Percentiles rank a stretch among this genome's conserved stretches.
These are phyloP conservation scores for Lordiphosa clarofinis DNA, from an alignment of 1,140 invertebrate species.

Conservation along the genomic window DNA sequence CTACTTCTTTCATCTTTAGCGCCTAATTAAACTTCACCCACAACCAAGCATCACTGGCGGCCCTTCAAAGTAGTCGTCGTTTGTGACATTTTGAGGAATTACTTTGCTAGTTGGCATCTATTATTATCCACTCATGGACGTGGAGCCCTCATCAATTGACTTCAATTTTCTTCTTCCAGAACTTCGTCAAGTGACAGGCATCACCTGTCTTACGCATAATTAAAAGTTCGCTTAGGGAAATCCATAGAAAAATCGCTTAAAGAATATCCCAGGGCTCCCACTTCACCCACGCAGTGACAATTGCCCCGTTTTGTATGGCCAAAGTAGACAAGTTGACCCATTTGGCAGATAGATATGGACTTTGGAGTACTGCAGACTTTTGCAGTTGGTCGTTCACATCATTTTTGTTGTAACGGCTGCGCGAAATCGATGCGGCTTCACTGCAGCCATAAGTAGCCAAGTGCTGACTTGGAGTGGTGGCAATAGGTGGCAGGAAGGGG, in stretches of 20 bases:
- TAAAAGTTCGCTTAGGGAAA: slow-evolving; percentile 46
- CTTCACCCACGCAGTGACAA: slow-evolving; percentile 42
- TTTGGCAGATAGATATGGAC: slow-evolving; percentile 25
- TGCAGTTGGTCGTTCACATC: slow-evolving; percentile 13
- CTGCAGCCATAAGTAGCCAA: slow-evolving; percentile 27
- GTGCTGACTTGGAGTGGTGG: slow-evolving; percentile 14
- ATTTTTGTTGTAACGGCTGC: slow-evolving; percentile 33
- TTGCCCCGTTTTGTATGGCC: slow-evolving; percentile 52
- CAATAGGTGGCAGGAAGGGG: slow-evolving; percentile 1
- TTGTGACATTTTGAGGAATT: slow-evolving; percentile 33
- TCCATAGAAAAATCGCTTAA: slow-evolving; percentile 9
- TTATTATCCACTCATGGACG: slow-evolving; percentile 3
- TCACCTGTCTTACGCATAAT: slow-evolving; percentile 25
- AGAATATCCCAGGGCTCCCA: no score
- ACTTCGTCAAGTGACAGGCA: slow-evolving; percentile 10
- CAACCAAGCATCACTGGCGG: slow-evolving; percentile 4
- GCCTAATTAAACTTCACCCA: slow-evolving; percentile 50
- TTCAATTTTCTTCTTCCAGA: slow-evolving; percentile 29
- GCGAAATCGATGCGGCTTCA: slow-evolving; percentile 32
- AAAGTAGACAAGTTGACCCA: slow-evolving; percentile 69
- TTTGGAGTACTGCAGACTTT: not conserved
- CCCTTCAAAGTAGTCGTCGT: slow-evolving; percentile 43
- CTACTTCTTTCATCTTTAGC: slow-evolving; percentile 7
- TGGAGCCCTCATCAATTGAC: slow-evolving; percentile 41
- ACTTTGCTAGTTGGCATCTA: not conserved